phyloP scores from a whole-genome alignment of 2,797 vertebrate species.

The Muraenolepis orangiensis region DNA sequence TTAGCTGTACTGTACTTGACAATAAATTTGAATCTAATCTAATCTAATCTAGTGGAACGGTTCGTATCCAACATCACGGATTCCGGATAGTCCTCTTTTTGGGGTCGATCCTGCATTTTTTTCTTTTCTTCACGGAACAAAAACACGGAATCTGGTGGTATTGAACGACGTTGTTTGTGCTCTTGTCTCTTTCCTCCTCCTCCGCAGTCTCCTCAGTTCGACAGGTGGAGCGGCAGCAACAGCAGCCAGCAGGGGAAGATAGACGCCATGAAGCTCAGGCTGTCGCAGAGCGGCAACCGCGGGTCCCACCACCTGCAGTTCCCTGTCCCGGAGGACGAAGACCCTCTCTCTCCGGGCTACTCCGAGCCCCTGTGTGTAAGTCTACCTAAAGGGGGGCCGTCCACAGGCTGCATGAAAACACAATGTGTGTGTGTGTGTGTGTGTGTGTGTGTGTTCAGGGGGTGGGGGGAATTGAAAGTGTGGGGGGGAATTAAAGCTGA shows the following conservation, averaged over 20 bases:
- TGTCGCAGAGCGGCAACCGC: slow-evolving; percentile 47
- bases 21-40: no score
- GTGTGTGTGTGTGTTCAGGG: no score
- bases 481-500: no score
- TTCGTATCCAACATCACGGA: not conserved
- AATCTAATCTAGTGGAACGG: no score
- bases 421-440: no score
- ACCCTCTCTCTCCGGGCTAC: slow-evolving; percentile 72
- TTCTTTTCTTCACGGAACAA: no score
- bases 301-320: slow-evolving; percentile 65
- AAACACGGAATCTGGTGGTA: not conserved
- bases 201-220: slow-evolving; percentile 66
- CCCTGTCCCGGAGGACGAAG: slow-evolving; percentile 40
- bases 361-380: slow-evolving; percentile 81
- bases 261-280: slow-evolving; percentile 51
- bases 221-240: slow-evolving; percentile 68
- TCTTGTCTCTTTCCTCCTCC: not conserved
- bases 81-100: not conserved
- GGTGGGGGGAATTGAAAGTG: no score
- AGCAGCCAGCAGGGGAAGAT: slow-evolving; percentile 59
- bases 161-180: not conserved
- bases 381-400: no score
- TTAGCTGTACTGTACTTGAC: no score
- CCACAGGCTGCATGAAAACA: no score
- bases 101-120: not conserved